A percentile compares a stretch with the other conserved stretches of the same genome.
Conservation (phyloP, 2,113 vertebrate species). For the Numenius arquata region DNA sequence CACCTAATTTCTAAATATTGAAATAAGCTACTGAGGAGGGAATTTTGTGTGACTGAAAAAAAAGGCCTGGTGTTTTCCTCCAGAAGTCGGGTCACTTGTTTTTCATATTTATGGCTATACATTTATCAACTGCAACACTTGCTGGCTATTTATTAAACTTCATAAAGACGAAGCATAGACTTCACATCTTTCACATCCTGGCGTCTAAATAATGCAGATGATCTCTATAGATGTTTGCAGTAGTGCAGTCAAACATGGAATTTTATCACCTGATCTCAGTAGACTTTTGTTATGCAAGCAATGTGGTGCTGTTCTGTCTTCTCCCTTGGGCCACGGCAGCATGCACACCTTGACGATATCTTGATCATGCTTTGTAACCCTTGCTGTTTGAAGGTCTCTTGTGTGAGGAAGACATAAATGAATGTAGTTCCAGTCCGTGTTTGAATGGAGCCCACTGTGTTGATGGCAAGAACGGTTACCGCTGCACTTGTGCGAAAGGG, state of each 20-base stretch:
- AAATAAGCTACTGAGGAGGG: neutral
- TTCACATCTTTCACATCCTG: neutral
- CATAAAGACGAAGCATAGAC: neutral
- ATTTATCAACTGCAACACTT: neutral
- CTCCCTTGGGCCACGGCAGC: neutral
- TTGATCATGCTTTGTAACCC: neutral
- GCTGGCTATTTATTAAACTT: neutral
- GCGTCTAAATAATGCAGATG: neutral
- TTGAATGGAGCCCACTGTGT: slow-evolving; percentile 86
- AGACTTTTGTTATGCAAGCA: neutral
- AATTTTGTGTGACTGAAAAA: neutral
- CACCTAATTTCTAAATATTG: neutral
- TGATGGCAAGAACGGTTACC: slow-evolving; percentile 85
- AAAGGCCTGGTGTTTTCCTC: neutral
- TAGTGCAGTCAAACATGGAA: neutral
- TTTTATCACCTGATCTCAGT: neutral
- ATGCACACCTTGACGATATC: neutral
- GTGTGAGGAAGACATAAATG: slow-evolving; percentile 90
- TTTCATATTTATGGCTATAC: neutral
- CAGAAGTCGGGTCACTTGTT: neutral
- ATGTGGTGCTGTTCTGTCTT: neutral
- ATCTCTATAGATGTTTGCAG: neutral
- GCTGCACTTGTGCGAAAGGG: slow-evolving; percentile 82
- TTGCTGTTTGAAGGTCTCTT: slow-evolving; percentile 77
- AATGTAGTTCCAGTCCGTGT: slow-evolving; percentile 89